Conservation (phyloP, 2,797 vertebrate species). For the Xiphorhynchus erythropygius region DNA sequence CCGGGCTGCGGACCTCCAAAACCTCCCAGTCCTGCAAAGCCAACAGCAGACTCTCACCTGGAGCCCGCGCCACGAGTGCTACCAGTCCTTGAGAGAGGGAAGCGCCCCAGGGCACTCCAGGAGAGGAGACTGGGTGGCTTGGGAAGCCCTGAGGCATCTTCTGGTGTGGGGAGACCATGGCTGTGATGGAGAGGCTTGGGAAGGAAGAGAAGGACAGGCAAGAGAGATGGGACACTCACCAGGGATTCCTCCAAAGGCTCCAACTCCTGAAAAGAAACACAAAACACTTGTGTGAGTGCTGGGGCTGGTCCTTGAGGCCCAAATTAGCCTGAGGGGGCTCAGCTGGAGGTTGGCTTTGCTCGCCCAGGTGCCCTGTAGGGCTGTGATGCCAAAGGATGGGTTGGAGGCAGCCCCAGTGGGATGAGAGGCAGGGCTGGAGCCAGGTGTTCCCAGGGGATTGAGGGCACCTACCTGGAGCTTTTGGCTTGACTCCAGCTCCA, state of each 20-base stretch:
- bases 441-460: background rate
- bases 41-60: conserved; percentile 44
- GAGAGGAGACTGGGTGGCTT: background rate
- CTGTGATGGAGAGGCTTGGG: background rate
- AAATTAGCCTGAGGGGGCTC: background rate
- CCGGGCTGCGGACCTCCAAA: conserved; percentile 88
- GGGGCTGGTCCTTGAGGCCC: background rate
- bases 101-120: background rate
- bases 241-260: conserved; percentile 78
- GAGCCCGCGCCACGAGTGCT: background rate
- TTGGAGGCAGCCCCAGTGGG: background rate
- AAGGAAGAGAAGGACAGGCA: background rate
- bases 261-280: conserved; percentile 56
- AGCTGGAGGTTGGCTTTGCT: rapidly evolving
- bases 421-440: background rate
- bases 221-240: conserved; percentile 54
- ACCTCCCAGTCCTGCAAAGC: conserved; percentile 81
- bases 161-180: background rate
- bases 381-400: background rate
- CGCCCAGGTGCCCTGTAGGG: rapidly evolving
- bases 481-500: conserved; percentile 86
- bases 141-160: conserved; percentile 21
- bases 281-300: background rate
- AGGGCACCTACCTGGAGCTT: conserved; percentile 82
- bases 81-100: background rate